Conservation (phyloP, 2,888 invertebrate genomes). For the Acleris laterana region DNA sequence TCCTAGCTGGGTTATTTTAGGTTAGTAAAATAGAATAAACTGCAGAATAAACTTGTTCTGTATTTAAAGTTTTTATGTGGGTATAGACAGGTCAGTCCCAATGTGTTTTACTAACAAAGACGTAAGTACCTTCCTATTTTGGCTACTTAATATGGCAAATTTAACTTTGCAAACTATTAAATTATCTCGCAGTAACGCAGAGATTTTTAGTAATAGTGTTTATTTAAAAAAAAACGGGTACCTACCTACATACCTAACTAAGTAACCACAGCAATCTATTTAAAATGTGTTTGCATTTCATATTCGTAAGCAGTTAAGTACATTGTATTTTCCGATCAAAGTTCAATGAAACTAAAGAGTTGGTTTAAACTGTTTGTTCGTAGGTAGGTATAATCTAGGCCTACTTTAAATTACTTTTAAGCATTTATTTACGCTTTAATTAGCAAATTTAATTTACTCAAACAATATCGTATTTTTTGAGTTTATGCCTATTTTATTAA, state of each 20-base stretch:
- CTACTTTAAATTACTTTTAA: slow-evolving; percentile 28
- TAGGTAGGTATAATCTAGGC: slow-evolving; percentile 13
- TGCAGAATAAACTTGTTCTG: slow-evolving; percentile 13
- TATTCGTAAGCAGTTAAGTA: slow-evolving; percentile 9
- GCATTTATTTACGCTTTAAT: slow-evolving; percentile 21
- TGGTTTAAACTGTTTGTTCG: slow-evolving; percentile 7
- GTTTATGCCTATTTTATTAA: too few species aligned
- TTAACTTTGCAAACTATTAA: too few species aligned
- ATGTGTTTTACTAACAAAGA: too few species aligned
- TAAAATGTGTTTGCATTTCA: too few species aligned
- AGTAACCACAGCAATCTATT: neutral
- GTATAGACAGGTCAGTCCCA: too few species aligned
- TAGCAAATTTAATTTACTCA: slow-evolving; percentile 16
- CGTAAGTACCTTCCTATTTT: too few species aligned
- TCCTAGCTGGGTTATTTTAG: slow-evolving; percentile 43
- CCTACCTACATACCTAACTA: too few species aligned
- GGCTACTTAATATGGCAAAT: neutral
- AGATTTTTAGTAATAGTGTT: too few species aligned
- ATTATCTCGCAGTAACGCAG: neutral
- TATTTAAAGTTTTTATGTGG: neutral
- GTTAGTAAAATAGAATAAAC: slow-evolving; percentile 34
- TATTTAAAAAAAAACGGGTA: too few species aligned
- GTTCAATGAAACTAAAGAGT: slow-evolving; percentile 27
- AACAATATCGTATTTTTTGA: neutral
- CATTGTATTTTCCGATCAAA: slow-evolving; percentile 29